Evolutionary conservation across 1,140 invertebrate genomes (phyloP).

Genomic region (Dinoponera quadriceps): DNA sequence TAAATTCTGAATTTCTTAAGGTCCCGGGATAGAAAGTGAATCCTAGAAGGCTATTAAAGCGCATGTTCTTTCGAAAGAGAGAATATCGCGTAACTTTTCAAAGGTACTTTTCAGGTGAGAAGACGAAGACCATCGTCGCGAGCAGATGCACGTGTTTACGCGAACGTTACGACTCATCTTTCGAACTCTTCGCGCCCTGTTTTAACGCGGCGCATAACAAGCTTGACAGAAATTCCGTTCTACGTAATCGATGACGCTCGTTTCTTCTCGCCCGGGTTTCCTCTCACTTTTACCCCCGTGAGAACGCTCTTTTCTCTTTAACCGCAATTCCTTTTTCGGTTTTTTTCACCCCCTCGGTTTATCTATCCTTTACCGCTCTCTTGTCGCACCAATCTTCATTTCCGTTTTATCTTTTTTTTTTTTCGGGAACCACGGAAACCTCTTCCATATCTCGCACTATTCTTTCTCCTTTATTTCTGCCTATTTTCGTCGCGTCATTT

Average conservation of each 20-base stretch:
- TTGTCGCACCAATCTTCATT: not conserved
- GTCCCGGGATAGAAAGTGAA: no score
- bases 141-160: not conserved
- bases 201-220: not conserved
- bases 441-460: not conserved
- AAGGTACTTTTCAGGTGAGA: not conserved
- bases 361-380: no score
- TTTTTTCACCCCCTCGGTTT: not conserved
- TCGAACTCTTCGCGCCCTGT: not conserved
- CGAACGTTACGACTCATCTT: not conserved
- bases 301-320: not conserved
- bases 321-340: not conserved
- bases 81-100: not conserved
- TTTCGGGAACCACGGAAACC: not conserved
- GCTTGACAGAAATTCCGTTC: not conserved
- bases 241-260: not conserved
- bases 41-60: not conserved
- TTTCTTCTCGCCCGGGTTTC: not conserved
- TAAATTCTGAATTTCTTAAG: constrained; percentile 14
- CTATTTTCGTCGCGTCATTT: constrained; percentile 9
- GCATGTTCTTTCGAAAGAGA: not conserved
- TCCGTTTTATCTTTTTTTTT: constrained; percentile 1
- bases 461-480: not conserved
- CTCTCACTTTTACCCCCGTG: not conserved
- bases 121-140: not conserved